Percentiles rank a stretch among this genome's conserved stretches.
phyloP scores from a whole-genome alignment of 2,888 invertebrate species.

The Phanerotoma sp. region DNA sequence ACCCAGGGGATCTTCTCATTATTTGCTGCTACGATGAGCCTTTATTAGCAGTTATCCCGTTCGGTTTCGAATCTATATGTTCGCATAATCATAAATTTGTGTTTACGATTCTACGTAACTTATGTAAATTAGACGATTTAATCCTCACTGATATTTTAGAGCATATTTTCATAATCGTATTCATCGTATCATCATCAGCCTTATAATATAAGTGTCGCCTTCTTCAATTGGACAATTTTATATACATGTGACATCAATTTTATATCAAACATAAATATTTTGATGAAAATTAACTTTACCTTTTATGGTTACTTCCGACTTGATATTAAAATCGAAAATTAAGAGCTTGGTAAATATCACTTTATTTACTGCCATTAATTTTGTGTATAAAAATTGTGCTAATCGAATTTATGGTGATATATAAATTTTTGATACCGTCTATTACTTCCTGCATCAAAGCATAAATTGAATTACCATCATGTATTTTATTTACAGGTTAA shows the following conservation, averaged over 20 bases:
- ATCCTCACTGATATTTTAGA: conserved; percentile 48
- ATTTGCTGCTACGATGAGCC: conserved; percentile 53
- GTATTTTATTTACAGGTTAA: too few species aligned
- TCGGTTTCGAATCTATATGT: conserved; percentile 55
- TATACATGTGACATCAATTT: background rate
- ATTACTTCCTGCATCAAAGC: too few species aligned
- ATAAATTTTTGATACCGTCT: too few species aligned
- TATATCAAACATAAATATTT: background rate
- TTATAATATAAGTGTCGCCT: background rate
- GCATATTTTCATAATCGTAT: background rate
- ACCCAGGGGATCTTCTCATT: conserved; percentile 55
- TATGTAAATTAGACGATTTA: conserved; percentile 57
- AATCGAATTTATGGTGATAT: too few species aligned
- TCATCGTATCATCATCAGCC: background rate
- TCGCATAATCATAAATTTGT: conserved; percentile 55
- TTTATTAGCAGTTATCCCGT: conserved; percentile 56
- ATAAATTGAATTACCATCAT: too few species aligned
- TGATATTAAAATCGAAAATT: too few species aligned
- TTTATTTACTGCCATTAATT: too few species aligned
- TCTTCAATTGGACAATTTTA: background rate
- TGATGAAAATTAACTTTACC: too few species aligned
- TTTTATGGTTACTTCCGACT: too few species aligned
- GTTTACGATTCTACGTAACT: conserved; percentile 54
- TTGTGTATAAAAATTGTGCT: too few species aligned
- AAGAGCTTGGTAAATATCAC: too few species aligned